phyloP scores from a whole-genome alignment of 2,113 vertebrate genomes.

The Megalops atlanticus region DNA sequence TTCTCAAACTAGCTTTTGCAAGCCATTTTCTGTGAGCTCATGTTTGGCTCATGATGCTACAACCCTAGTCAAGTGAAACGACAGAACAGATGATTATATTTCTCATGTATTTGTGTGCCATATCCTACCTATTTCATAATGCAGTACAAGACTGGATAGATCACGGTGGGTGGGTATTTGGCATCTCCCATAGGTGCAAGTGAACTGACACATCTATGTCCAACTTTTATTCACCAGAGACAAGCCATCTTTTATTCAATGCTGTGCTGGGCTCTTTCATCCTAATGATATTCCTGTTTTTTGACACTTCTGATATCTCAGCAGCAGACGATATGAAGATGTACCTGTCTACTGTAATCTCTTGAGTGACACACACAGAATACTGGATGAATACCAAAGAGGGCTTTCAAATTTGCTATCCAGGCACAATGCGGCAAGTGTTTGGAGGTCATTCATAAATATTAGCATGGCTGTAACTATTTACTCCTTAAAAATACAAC shows the following conservation, averaged over 20 bases:
- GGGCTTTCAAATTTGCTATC: background rate
- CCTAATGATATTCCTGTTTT: background rate
- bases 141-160: background rate
- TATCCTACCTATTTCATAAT: background rate
- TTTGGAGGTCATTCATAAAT: slow-evolving; percentile 6
- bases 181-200: background rate
- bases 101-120: background rate
- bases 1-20: background rate
- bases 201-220: background rate
- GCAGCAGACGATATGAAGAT: background rate
- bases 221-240: background rate
- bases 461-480: slow-evolving; percentile 7
- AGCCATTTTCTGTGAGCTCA: background rate
- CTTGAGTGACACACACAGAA: background rate
- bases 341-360: slow-evolving; percentile 16
- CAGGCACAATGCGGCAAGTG: background rate
- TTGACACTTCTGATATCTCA: background rate
- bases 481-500: no score
- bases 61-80: background rate
- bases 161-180: background rate
- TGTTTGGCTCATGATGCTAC: background rate
- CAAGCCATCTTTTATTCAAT: background rate
- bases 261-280: background rate
- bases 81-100: background rate
- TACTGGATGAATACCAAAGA: background rate